These are phyloP conservation scores for Drosophila flavopinicola DNA, from an alignment of 2,888 invertebrate species.

Conservation along the genomic window DNA sequence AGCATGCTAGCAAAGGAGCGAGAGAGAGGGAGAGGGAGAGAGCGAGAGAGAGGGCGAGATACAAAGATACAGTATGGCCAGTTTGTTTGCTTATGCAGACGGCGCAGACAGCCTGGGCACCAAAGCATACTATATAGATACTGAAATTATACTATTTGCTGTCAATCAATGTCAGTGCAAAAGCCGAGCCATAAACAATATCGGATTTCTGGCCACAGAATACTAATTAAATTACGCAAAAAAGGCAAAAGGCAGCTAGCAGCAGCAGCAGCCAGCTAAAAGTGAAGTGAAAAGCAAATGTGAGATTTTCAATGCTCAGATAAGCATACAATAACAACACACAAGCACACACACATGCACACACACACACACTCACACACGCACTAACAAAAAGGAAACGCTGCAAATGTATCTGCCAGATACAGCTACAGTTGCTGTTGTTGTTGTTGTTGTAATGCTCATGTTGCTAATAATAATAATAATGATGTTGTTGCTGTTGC, in stretches of 20 bases:
- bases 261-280: conserved; percentile 37
- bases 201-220: conserved; percentile 80
- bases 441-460: conserved; percentile 45
- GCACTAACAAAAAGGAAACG: conserved; percentile 38
- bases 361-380: conserved; percentile 16
- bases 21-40: background rate
- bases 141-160: conserved; percentile 71
- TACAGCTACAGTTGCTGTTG: conserved; percentile 27
- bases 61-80: conserved; percentile 18
- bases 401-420: conserved; percentile 50
- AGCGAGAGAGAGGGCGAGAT: background rate
- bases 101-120: conserved; percentile 4
- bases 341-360: background rate
- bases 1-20: background rate
- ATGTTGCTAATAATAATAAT: conserved; percentile 53
- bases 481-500: conserved; percentile 18
- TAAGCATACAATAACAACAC: conserved; percentile 47
- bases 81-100: conserved; percentile 25
- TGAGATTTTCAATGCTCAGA: conserved; percentile 59
- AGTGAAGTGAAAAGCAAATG: conserved; percentile 55
- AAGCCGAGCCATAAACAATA: conserved; percentile 80
- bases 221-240: conserved; percentile 82
- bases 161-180: conserved; percentile 81
- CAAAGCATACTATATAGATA: conserved; percentile 34
- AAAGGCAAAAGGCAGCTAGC: conserved; percentile 48